Base-by-base conservation (phyloP, 2,888 invertebrate species). In the Ethmia dodecea region DNA sequence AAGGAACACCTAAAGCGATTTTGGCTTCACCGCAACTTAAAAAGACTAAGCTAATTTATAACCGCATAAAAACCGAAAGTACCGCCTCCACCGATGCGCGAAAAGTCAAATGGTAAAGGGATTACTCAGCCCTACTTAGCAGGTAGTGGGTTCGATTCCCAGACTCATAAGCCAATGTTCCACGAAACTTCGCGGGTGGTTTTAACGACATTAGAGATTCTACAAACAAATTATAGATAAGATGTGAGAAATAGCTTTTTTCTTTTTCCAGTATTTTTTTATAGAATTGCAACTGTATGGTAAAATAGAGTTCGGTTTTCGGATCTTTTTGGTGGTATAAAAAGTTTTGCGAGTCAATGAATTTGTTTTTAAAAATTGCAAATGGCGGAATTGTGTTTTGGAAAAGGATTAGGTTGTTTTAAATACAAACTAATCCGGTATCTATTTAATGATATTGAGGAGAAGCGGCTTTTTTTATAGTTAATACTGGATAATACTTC, bases 161-260 rank as follows among this genome's bases (percentile, higher is more conserved):
- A 35, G 40, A 39, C 45, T 42, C 31, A 9, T 40, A 42, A 60
- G 49, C 51, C 49, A 62, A 62, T 69, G 56, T 71, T 75, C 74
- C 49, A 40, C 47, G 73, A 70, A 75, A 41, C 73, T 40, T 60
- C 51, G 74, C 67, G 75, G 75, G 75, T 74, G 76, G 76, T 33
- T 55, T 55, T 60, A 60, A 64, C 57, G 51, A 55, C 53, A 66
- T 67, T 62, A 65, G 46, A 55, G 55, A 55, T 57, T 52, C 40
- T 12, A 51, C 59, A 58, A 62, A 63, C 54, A 59, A 55, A 62
- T 49, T 49, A 35, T 8, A 52, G 58, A 60, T 62, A 60, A 55
- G 39, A 30, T 36, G 46, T 43, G 22, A 47, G 47, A 48, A 58
- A 54, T 55, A 44, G 43, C 38, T 44, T 43, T 33, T 33, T 29